Base-by-base conservation (phyloP, 2,113 vertebrate genomes). In the Mystacornis crossleyi region DNA sequence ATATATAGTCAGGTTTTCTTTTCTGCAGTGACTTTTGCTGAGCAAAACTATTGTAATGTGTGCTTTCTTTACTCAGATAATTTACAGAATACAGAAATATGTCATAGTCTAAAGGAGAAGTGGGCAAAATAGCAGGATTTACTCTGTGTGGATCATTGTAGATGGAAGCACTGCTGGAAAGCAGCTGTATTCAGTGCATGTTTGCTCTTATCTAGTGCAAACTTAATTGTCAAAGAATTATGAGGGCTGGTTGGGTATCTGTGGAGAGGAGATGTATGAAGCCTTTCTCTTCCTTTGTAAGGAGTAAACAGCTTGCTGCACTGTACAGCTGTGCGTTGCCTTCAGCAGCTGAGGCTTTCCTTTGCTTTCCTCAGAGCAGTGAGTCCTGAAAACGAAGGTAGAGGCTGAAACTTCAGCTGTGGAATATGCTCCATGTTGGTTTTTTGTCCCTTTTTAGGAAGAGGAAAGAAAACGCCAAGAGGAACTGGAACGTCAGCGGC, bases 381-480 rank as follows among this genome's bases (percentile, higher is more conserved):
- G 7, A 60, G 13, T 69, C 34, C 28, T 53, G 20, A 74, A 83
- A 81, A 34, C n/a, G 19, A 18, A 34, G 6, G 5, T 0, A 8
- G 33, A 47, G 48, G 31, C 54, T 95, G 65, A 89, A 90, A 72
- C 65, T 81, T 91, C 14, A 81, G 18, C 14, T 85, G n/a, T 65
- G 48, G 57, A 42, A 15, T 25, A 3, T 47, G n/a, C 62, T 70
- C 3, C 55, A 3, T 25, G 19, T 25, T 31, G 1, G 2, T 3
- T 33, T 60, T 82, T 25, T 67, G 12, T 20, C 17, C 55, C 16
- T 47, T 10, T 54, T 29, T 84, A 99, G 99, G 99, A 99, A 92
- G 99, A 99, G 93, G 99, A 99, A 55, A 98, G 98, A 57, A 99
- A 99, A 71, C 98, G 98, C 10, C 99, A 98, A 94, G 99, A 99